Evolutionary conservation across 2,888 invertebrate species (phyloP), one percentile per base, ranked within the genome.

Genomic region (Athalia rosae): DNA sequence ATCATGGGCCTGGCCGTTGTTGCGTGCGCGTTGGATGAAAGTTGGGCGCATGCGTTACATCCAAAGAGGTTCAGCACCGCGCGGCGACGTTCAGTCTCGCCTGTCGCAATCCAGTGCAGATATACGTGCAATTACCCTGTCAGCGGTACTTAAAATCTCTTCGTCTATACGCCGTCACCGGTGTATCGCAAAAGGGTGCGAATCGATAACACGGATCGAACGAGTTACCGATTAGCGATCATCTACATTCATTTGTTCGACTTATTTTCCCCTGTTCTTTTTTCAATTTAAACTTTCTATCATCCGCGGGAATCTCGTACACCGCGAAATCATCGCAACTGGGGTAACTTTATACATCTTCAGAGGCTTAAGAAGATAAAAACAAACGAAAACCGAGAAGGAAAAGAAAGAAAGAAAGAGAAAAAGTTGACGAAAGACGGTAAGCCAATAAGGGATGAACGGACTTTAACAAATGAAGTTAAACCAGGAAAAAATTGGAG

Each of bases 81-180:
- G 81, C 84, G 87, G 87, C 87, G 87, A 87, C 88, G 88, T 82
- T 87, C 87, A 87, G 87, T 87, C 87, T 87, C 87, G 87, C 84
- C 87, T 83, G 85, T 87, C 81, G 85, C 87, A 86, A 86, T 87
- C 85, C 85, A 82, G 85, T 83, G 87, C 82, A 85, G 86, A 87
- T 86, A 85, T 85, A 86, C 86, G 86, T 82, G 84, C 87, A 87
- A 87, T 87, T 87, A 86, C 84, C 82, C 81, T 84, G 86, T 86
- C 86, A 85, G 84, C 83, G 56, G 77, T 77, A 63, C 71, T 61
- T 59, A 45, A 64, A 79, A 76, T 78, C 78, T 74, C 76, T 63
- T 63, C 64, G 74, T 76, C 78, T 15, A 58, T 66, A n/a, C 64
- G 61, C 41, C 61, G 53, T n/a, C 11, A n/a, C 71, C 47, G 13